A percentile compares a stretch with the other conserved stretches of the same genome.
Evolutionary conservation across 2,113 vertebrate genomes (phyloP).

Genomic region (Chlorocebus sabaeus): DNA sequence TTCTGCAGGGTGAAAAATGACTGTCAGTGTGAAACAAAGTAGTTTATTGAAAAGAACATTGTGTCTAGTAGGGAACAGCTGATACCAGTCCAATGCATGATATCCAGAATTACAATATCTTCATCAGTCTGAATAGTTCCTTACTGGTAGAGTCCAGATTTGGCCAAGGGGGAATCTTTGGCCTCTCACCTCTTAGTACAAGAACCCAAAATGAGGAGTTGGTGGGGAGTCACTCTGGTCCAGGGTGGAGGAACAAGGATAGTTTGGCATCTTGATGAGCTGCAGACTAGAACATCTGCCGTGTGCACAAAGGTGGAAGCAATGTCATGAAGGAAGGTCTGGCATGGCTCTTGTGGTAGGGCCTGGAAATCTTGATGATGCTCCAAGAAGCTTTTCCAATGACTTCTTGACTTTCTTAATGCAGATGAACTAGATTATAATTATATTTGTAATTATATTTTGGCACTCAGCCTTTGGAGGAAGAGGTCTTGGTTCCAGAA

Average conservation of each 20-base stretch:
- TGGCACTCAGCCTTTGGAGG: conserved; percentile 20
- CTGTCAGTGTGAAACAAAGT: conserved; percentile 77
- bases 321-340: not conserved
- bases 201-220: not conserved
- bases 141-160: not conserved
- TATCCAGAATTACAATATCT: conserved; percentile 54
- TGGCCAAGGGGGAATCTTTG: not conserved
- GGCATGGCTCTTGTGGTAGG: not conserved
- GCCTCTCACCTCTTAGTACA: not conserved
- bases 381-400: not conserved
- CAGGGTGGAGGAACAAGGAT: not conserved
- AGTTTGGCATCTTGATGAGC: not conserved
- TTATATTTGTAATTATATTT: conserved; percentile 44
- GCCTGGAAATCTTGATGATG: not conserved
- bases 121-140: conserved; percentile 31
- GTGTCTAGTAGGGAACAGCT: conserved; percentile 75
- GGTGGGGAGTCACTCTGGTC: not conserved
- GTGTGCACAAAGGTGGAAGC: not conserved
- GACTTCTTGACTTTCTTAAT: conserved; percentile 39
- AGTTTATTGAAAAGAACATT: conserved; percentile 77
- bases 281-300: not conserved
- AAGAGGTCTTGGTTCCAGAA: not conserved
- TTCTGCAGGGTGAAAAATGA: conserved; percentile 82
- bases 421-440: not conserved
- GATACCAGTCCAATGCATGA: conserved; percentile 72